phyloP scores from a whole-genome alignment of 2,888 invertebrate species.

The Acanthopleura granulata region DNA sequence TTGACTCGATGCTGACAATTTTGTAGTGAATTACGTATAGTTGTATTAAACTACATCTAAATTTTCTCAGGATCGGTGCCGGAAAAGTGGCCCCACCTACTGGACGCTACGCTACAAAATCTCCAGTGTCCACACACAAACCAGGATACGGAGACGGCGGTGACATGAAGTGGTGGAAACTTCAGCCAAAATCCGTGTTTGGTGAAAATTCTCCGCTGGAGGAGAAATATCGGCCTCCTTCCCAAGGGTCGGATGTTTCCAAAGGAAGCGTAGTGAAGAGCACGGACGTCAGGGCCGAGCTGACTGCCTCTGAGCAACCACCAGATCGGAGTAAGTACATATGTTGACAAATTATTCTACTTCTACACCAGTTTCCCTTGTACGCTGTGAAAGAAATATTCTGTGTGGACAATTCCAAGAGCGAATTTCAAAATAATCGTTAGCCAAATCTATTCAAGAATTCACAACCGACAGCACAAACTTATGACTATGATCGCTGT shows the following conservation, averaged over 20 bases:
- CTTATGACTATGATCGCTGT: no score
- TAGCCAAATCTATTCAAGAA: no score
- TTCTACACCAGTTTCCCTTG: no score
- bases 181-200: slow-evolving; percentile 4
- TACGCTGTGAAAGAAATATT: no score
- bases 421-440: no score
- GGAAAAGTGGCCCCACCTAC: not conserved
- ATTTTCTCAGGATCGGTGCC: not conserved
- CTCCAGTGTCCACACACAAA: not conserved
- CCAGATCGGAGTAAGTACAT: slow-evolving; percentile 3
- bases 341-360: no score
- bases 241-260: not conserved
- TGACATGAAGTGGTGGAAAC: slow-evolving; percentile 16
- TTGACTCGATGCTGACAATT: no score
- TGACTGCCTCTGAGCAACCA: not conserved
- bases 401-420: no score
- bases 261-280: not conserved
- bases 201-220: not conserved
- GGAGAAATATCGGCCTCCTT: slow-evolving; percentile 8
- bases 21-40: not conserved
- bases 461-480: no score
- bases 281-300: slow-evolving; percentile 8
- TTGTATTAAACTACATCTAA: not conserved
- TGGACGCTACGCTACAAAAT: not conserved
- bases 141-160: not conserved